These are phyloP conservation scores for Dasyurus viverrinus DNA, from an alignment of 2,113 vertebrate genomes.

Conservation along the genomic window DNA sequence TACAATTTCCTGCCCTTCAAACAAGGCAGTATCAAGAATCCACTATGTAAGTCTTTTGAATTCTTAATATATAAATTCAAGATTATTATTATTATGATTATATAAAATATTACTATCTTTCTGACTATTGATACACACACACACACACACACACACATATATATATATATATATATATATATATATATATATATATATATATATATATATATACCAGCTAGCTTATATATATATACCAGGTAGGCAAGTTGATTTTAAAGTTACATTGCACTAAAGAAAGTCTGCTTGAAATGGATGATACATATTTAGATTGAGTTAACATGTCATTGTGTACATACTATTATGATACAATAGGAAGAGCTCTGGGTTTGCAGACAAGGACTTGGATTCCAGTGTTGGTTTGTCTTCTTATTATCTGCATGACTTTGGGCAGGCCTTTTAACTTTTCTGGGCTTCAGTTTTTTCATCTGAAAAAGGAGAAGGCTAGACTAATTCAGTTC, in stretches of 20 bases:
- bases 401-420: neutral
- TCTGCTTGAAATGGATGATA: conserved; percentile 17
- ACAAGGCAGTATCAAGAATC: neutral
- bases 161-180: conserved; percentile 52
- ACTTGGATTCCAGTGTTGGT: neutral
- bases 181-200: conserved; percentile 50
- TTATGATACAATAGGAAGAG: neutral
- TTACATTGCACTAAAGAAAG: conserved; percentile 11
- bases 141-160: neutral
- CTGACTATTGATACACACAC: conserved; percentile 60
- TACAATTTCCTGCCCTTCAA: conserved; percentile 27
- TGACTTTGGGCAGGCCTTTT: neutral
- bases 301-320: neutral
- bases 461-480: no score
- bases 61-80: conserved; percentile 60
- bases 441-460: neutral
- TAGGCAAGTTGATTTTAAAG: conserved; percentile 60
- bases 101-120: conserved; percentile 71
- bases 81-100: conserved; percentile 62
- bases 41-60: conserved; percentile 1
- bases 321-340: neutral
- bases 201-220: conserved; percentile 43
- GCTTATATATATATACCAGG: conserved; percentile 30
- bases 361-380: neutral
- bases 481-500: no score